Evolutionary conservation across 2,888 invertebrate genomes (phyloP), one percentile per base, ranked within the genome.

Genomic region (Lasiommata megera): DNA sequence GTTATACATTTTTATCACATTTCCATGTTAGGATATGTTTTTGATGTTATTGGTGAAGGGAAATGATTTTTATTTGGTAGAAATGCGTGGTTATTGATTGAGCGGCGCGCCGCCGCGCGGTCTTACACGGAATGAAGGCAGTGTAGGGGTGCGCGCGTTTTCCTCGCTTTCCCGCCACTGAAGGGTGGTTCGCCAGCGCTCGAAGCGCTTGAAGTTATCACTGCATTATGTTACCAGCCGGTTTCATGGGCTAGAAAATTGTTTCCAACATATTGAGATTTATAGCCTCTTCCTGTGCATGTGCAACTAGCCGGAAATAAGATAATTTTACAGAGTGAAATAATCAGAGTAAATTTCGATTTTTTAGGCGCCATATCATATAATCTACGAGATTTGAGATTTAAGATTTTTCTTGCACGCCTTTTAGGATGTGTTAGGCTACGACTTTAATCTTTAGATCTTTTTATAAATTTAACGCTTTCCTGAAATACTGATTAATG

Each of bases 101-200:
- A 69, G 82, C 84, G 85, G 81, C 87, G 85, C 85, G 78, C 83
- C 76, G 80, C 81, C 82, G 82, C 84, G 81, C 83, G 79, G 63
- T 78, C 76, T 69, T 64, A 64, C 71, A 77, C 84, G 73, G 84
- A 88, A 81, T 86, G 88, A 84, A 70, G 74, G 76, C 70, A 70
- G 72, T n/a, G n/a, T 67, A 64, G 68, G 72, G 66, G 68, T 87
- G 88, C 87, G 88, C 89, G 80, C 82, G 85, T 88, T 89, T 89
- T 87, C 87, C 84, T 67, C 77, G 65, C 72, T 88, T 89, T 88
- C 87, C 84, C 80, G 65, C 65, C 65, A 62, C 46, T 47, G 52
- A 63, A 61, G 65, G 65, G 61, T 60, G 64, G 58, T 57, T 61
- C 40, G 34, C 48, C 34, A 58, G 54, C 40, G 48, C 46, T 44